Evolutionary conservation across 2,113 vertebrate species (phyloP), one percentile per base, ranked within the genome.

Genomic region (Halichoeres trimaculatus): DNA sequence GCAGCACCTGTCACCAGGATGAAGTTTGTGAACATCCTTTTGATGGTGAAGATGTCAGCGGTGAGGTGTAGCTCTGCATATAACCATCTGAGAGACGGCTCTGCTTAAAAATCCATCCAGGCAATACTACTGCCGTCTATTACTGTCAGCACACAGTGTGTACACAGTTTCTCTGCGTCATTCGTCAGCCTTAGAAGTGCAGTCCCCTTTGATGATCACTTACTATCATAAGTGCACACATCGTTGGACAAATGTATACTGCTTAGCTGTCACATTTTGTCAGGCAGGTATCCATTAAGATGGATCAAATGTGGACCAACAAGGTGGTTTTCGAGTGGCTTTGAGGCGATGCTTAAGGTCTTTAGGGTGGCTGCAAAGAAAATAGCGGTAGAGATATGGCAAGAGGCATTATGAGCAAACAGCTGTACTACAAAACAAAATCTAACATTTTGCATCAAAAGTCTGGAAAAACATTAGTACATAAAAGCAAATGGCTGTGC

Each of bases 1-100:
- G 73, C 81, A 77, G 56, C 78, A 84, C 67, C 66, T 85, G 83
- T 85, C 80, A 26, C 66, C 50, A 38, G 57, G 66, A 84, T 80
- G 62, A 79, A 84, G 70, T 56, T 76, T 65, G 54, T 71, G 70
- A 51, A 71, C 12, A 23, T 58, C 73, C 60, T 76, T 85, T 75
- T 87, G 80, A 87, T 65, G 70, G 26, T 48, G 50, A 64, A 52
- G 62, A 60, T 83, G 63, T 81, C 34, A 10, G 55, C 65, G 47
- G 56, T n/a, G 45, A 10, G 19, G 62, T 62, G 63, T 52, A 74
- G 58, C 38, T 76, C 70, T 82, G 45, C 17, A 72, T 59, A 78
- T 62, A 71, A 74, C 62, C 70, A 53, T 35, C 75, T 10, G 62
- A 69, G 65, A 70, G 75, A 67, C 0, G 8, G 16, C 1, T 26